Percentiles rank a stretch among this genome's conserved stretches.
These are phyloP conservation scores for Perizoma affinitatum DNA, from an alignment of 2,888 invertebrate genomes.

Conservation along the genomic window DNA sequence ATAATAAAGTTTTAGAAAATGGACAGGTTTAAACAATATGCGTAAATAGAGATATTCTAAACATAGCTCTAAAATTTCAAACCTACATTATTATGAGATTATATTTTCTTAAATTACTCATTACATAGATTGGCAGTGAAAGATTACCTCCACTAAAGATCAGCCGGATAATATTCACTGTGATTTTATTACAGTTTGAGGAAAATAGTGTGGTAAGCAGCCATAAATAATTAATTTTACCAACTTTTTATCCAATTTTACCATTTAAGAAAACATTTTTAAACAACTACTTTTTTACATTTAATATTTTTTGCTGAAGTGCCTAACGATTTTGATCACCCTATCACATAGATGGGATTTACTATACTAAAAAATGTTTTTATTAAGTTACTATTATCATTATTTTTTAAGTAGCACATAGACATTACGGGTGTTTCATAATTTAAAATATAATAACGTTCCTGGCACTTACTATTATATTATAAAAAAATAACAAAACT, in stretches of 20 bases:
- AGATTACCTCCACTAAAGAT: constrained; percentile 9
- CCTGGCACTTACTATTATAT: constrained; percentile 22
- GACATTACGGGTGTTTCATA: constrained; percentile 66
- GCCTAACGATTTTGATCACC: constrained; percentile 4
- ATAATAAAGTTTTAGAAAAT: constrained; percentile 55
- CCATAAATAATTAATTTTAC: neutral
- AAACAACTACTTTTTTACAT: constrained; percentile 3
- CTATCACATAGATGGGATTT: constrained; percentile 5
- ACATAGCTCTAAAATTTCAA: constrained; percentile 45
- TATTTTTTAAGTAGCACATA: constrained; percentile 45
- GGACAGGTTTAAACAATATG: constrained; percentile 52
- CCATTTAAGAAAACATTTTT: constrained; percentile 1
- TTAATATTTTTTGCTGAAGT: neutral
- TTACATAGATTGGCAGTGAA: constrained; percentile 51
- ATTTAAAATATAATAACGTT: constrained; percentile 12
- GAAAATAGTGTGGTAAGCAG: no score
- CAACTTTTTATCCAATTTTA: neutral
- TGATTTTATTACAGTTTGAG: neutral
- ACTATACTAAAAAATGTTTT: neutral
- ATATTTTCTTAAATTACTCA: constrained; percentile 41
- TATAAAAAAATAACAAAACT: constrained; percentile 58
- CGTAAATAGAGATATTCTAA: constrained; percentile 33
- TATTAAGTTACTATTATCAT: neutral
- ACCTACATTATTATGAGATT: constrained; percentile 46
- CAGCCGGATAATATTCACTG: neutral